Conservation (phyloP, 2,113 vertebrate genomes). For the Pitta sordida region DNA sequence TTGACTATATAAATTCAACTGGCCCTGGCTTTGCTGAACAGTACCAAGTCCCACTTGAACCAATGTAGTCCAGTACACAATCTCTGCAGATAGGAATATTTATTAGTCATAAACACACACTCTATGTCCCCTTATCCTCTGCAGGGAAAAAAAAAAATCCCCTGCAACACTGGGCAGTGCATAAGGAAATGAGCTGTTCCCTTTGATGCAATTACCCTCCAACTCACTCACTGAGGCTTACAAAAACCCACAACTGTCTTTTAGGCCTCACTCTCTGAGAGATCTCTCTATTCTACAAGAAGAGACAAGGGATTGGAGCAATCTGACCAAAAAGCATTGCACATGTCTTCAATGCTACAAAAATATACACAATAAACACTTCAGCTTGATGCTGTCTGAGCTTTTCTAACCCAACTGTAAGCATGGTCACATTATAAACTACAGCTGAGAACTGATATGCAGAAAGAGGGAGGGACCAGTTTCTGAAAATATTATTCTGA, state of each 20-base stretch:
- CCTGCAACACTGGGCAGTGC: neutral
- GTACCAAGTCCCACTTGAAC: neutral
- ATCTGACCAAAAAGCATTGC: neutral
- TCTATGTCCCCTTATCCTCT: neutral
- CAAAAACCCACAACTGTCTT: neutral
- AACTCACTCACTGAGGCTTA: neutral
- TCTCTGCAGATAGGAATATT: neutral
- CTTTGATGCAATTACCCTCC: neutral
- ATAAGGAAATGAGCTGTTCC: neutral
- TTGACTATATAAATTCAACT: neutral
- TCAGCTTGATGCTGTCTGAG: neutral
- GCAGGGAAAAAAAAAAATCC: neutral
- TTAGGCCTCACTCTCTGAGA: neutral
- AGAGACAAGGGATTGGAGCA: neutral
- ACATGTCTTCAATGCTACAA: neutral
- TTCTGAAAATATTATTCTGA: neutral
- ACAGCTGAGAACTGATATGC: neutral
- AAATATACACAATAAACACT: neutral
- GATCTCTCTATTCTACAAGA: neutral
- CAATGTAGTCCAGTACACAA: neutral
- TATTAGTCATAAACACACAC: neutral
- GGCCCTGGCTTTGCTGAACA: neutral
- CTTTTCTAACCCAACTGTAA: neutral
- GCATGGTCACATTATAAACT: neutral
- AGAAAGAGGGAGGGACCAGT: neutral